These are phyloP conservation scores for Acinonyx jubatus DNA, from an alignment of 2,113 vertebrate species.

Conservation along the genomic window DNA sequence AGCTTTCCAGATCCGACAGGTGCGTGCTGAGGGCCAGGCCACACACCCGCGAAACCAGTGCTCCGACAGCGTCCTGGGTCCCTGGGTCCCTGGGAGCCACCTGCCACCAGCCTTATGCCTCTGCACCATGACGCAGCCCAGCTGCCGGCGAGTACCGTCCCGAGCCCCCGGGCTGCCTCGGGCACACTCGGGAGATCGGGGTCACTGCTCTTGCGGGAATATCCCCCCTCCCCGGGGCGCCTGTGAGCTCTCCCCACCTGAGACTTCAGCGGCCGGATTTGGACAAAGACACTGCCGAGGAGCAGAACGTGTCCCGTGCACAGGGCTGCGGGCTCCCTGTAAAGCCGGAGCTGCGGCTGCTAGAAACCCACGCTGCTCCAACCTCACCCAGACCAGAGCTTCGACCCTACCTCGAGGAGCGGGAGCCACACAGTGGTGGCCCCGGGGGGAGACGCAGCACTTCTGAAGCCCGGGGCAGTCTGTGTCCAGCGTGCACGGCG, in stretches of 20 bases:
- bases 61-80: fast-evolving
- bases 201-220: fast-evolving
- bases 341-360: neutral
- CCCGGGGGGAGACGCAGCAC: constrained; percentile 87
- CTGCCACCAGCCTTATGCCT: fast-evolving
- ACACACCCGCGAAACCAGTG: fast-evolving
- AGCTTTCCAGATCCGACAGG: neutral
- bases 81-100: fast-evolving
- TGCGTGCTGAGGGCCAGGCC: neutral
- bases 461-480: constrained; percentile 93
- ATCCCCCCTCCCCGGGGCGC: fast-evolving
- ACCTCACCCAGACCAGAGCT: neutral
- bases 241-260: fast-evolving
- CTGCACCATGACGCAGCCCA: neutral
- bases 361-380: too few species aligned
- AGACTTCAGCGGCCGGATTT: neutral
- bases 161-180: too few species aligned
- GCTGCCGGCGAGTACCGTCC: neutral
- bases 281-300: fast-evolving
- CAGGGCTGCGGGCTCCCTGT: fast-evolving
- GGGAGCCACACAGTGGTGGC: constrained; percentile 76
- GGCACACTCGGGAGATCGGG: too few species aligned
- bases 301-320: fast-evolving
- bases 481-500: constrained; percentile 85
- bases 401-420: constrained; percentile 81